Base-by-base conservation (phyloP, 1,140 invertebrate genomes). In the Cyclargus thomasi region DNA sequence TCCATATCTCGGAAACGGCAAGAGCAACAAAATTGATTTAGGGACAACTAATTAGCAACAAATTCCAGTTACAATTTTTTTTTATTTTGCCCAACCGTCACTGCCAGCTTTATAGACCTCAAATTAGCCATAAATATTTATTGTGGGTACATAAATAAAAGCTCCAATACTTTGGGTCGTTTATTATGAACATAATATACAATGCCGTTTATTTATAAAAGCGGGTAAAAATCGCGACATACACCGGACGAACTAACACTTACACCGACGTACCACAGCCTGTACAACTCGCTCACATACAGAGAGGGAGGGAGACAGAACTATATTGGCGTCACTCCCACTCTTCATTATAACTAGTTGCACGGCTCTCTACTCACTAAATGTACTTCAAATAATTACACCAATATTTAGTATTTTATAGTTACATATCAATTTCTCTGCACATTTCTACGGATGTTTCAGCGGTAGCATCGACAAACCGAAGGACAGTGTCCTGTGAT, bases 131-230 rank as follows among this genome's bases (percentile, higher is more conserved):
- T 35, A 35, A 5, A 16, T 47, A 47, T 16, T 47, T 11, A 2
- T 47, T 47, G 39, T 47, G 14, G 39, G 39, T 3, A 18, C 18
- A 0, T 20, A 67, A 62, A 67, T 62, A 62, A 67, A 67, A 67
- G 11, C 14, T 10, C 1, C 1, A 17, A 62, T 83, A 77, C 73
- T 76, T 83, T 83, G 86, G 74, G 79, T 85, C 73, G 77, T 90
- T 88, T 88, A 90, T 82, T 90, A 88, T 88, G 81, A 90, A 90
- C 85, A 84, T 90, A 90, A 88, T 90, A 90, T 90, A 90, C 87
- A 90, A 82, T 83, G 85, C 79, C 78, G 80, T 90, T 88, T 86
- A 87, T 83, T 86, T 88, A 90, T 84, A 90, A 90, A 90, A 90
- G 87, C 87, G 76, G 76, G 81, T 87, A 88, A 80, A 89, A 90